Evolutionary conservation across 1,140 invertebrate genomes (phyloP), one percentile per base, ranked within the genome.

Genomic region (Listronotus oregonensis): DNA sequence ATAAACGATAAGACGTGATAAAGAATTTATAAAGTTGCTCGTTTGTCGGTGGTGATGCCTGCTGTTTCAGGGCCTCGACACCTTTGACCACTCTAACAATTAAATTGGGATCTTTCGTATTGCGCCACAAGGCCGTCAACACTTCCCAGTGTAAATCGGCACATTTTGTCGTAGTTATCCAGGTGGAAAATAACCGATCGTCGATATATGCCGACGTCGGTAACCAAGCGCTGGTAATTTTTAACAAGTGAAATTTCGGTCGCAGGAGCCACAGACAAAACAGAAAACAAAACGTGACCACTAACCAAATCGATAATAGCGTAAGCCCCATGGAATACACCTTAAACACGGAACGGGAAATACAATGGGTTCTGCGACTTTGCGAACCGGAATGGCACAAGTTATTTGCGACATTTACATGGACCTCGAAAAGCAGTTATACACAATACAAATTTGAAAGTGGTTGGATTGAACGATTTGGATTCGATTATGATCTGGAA

Each of bases 371-470:
- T n/a, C n/a, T n/a, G n/a, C n/a, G n/a, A n/a, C n/a, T n/a, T n/a
- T n/a, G n/a, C n/a, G n/a, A n/a, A n/a, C n/a, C n/a, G n/a, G n/a
- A n/a, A n/a, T n/a, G n/a, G n/a, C n/a, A n/a, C n/a, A n/a, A n/a
- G n/a, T n/a, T n/a, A n/a, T n/a, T n/a, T n/a, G n/a, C n/a, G n/a
- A n/a, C n/a, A n/a, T n/a, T n/a, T n/a, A n/a, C 37, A 12, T 39
- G 37, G 37, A 39, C 37, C 6, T 39, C 37, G 7, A 39, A 39
- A 12, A 39, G 37, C 12, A 39, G 37, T 12, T 39, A 39, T 39
- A 39, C 37, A 39, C 37, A 39, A 39, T 39, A 39, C 37, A 39
- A 39, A 39, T 39, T 39, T 12, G 37, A 39, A 39, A 39, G 37
- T 39, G 37, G 37, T 8, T 39, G 37, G 37, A 39, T 39, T 39